Percentiles rank a stretch among this genome's conserved stretches.
Conservation (phyloP, 2,113 vertebrate species). For the Sakesphorus luctuosus region DNA sequence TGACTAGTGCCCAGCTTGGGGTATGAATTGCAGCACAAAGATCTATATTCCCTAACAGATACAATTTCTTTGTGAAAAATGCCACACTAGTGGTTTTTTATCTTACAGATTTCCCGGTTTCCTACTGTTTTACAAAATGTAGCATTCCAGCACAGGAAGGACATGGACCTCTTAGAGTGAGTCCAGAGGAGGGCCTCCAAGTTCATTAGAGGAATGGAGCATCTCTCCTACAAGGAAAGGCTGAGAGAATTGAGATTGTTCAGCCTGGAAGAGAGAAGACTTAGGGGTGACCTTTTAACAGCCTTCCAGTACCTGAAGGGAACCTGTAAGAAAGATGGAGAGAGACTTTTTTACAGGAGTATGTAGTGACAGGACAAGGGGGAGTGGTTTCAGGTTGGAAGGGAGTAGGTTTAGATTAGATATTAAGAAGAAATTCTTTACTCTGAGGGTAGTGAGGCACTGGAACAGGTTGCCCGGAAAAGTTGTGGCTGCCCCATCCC, state of each 20-base stretch:
- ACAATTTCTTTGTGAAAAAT: not conserved
- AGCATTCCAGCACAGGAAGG: not conserved
- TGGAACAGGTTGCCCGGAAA: not conserved
- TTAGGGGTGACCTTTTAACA: not conserved
- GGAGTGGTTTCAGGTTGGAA: not conserved
- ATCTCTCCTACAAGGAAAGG: not conserved
- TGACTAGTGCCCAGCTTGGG: not conserved
- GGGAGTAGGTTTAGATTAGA: not conserved
- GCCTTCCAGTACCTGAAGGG: not conserved
- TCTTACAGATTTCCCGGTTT: not conserved
- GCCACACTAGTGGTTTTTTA: not conserved
- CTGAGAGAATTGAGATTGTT: not conserved
- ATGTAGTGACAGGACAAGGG: not conserved
- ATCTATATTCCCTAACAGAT: not conserved
- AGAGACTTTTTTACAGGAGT: not conserved
- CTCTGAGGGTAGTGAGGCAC: not conserved
- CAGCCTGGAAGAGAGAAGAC: not conserved
- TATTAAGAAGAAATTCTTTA: not conserved
- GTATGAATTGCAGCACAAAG: not conserved
- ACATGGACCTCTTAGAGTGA: not conserved
- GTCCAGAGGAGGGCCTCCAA: not conserved
- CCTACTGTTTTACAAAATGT: not conserved
- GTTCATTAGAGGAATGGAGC: not conserved
- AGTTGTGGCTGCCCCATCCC: not conserved
- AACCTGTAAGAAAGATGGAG: not conserved